phyloP scores from a whole-genome alignment of 1,140 invertebrate genomes.

The Drosophila pachea region DNA sequence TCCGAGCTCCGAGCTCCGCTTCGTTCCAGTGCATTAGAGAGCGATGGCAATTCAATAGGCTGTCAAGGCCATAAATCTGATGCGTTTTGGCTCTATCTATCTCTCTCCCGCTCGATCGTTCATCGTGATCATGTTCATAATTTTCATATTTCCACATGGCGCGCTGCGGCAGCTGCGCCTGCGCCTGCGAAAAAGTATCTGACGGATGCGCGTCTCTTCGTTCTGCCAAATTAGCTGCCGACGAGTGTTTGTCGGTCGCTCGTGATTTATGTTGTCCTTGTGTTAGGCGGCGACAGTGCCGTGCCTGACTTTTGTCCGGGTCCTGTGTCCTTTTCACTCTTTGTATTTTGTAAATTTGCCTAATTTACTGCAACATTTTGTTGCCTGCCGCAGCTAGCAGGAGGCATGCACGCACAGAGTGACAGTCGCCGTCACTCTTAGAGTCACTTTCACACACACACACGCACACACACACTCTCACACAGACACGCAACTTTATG shows the following conservation, averaged over 20 bases:
- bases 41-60: slow-evolving; percentile 53
- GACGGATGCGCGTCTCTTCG: slow-evolving; percentile 62
- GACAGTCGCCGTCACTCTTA: slow-evolving; percentile 6
- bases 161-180: slow-evolving; percentile 43
- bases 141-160: slow-evolving; percentile 56
- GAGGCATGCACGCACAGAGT: slow-evolving; percentile 12
- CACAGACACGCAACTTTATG: slow-evolving; percentile 12
- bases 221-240: slow-evolving; percentile 65
- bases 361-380: slow-evolving; percentile 38
- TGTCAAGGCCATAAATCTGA: slow-evolving; percentile 69
- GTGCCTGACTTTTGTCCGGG: slow-evolving; percentile 29
- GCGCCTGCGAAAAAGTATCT: slow-evolving; percentile 69
- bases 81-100: slow-evolving; percentile 20
- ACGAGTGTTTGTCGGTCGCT: slow-evolving; percentile 13
- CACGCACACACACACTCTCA: slow-evolving; percentile 21
- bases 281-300: slow-evolving; percentile 27
- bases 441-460: slow-evolving; percentile 48
- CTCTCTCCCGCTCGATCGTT: slow-evolving; percentile 4
- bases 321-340: slow-evolving; percentile 37
- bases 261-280: slow-evolving; percentile 65
- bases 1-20: neutral
- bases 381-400: slow-evolving; percentile 11
- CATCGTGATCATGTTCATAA: slow-evolving; percentile 56
- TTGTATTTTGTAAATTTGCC: slow-evolving; percentile 65
- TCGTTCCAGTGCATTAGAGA: slow-evolving; percentile 70